A percentile compares a stretch with the other conserved stretches of the same genome.
phyloP scores from a whole-genome alignment of 2,888 invertebrate genomes.

The Neria commutata region DNA sequence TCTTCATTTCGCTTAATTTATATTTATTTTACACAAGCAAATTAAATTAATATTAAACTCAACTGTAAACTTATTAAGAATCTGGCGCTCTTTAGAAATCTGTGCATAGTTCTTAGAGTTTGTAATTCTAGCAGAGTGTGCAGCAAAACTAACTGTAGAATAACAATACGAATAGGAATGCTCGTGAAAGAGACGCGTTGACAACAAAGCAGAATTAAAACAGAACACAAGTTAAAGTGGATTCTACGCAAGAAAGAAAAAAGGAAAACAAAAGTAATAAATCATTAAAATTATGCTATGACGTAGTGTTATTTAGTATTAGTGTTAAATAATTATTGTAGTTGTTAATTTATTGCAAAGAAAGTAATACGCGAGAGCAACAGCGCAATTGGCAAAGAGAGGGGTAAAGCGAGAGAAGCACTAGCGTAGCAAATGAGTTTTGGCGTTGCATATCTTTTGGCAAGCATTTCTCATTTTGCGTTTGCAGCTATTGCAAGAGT shows the following conservation, averaged over 20 bases:
- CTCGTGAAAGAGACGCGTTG: background rate
- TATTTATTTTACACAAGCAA: background rate
- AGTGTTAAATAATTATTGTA: slow-evolving; percentile 1
- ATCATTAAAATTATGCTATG: background rate
- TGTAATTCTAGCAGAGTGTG: too few relatives aligned
- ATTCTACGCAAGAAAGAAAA: background rate
- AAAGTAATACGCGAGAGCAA: background rate
- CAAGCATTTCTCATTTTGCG: too few relatives aligned
- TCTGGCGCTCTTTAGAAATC: too few relatives aligned
- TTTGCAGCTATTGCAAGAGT: too few relatives aligned
- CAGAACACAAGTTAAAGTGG: background rate
- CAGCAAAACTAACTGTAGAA: too few relatives aligned
- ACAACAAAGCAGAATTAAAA: slow-evolving; percentile 1
- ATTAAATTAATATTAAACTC: background rate
- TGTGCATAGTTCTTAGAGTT: too few relatives aligned
- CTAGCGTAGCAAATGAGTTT: background rate
- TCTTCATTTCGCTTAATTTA: background rate
- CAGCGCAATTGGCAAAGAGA: too few relatives aligned
- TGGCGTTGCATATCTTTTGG: background rate
- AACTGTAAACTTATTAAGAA: too few relatives aligned
- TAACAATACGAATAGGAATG: too few relatives aligned
- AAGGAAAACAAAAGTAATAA: background rate
- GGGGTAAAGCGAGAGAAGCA: background rate
- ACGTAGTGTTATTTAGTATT: slow-evolving; percentile 4
- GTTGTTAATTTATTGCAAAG: background rate